Evolutionary conservation across 2,797 vertebrate species (phyloP).

Genomic region (Acomys russatus): DNA sequence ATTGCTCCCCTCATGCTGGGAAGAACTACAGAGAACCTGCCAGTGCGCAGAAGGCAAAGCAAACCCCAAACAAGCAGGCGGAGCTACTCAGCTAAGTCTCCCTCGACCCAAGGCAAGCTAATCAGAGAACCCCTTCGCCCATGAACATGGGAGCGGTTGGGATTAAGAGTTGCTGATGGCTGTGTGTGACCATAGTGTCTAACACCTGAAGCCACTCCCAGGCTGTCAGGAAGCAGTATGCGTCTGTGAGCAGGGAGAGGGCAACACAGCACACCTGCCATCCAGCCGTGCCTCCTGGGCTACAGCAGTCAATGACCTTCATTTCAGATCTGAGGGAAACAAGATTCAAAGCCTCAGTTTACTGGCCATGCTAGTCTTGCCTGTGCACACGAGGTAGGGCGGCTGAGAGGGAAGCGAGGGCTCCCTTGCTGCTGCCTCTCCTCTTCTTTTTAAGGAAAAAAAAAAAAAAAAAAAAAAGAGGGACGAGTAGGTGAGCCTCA

Average conservation of each 20-base stretch:
- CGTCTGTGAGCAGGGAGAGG: background rate
- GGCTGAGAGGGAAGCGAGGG: background rate
- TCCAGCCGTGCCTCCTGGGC: background rate
- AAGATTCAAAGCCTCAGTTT: background rate
- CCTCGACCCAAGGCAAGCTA: background rate
- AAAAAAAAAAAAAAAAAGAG: background rate
- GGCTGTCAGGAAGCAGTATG: background rate
- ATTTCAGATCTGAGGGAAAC: background rate
- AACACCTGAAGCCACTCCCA: background rate
- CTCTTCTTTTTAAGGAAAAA: background rate
- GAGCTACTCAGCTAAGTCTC: conserved; percentile 15
- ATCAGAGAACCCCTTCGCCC: background rate
- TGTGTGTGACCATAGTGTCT: background rate
- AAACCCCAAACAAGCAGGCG: conserved; percentile 58
- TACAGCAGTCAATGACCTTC: background rate
- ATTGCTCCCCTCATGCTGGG: background rate
- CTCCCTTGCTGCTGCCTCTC: background rate
- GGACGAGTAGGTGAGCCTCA: background rate
- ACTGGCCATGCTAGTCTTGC: background rate
- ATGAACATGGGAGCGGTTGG: background rate
- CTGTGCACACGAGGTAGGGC: background rate
- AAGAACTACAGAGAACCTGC: background rate
- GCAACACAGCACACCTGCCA: background rate
- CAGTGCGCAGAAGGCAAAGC: background rate
- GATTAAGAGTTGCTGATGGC: background rate